Evolutionary conservation across 2,113 vertebrate genomes (phyloP).

Genomic region (Nothocercus julius): DNA sequence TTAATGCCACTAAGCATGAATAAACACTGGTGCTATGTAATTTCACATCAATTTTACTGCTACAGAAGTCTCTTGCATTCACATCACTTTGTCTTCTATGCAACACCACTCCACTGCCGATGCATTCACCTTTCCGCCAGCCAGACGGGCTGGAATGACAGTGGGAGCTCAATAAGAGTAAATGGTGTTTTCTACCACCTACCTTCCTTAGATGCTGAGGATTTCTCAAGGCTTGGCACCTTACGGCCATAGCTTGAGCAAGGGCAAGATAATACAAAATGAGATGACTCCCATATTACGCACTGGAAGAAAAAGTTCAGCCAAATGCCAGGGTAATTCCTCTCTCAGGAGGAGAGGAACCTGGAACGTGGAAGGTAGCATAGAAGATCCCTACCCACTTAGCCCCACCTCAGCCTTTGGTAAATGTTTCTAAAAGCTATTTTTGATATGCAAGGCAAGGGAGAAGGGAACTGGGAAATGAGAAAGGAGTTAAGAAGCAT

Average conservation of each 20-base stretch:
- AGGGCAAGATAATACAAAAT: not conserved
- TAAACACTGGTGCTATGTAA: not conserved
- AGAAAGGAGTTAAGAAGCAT: not conserved
- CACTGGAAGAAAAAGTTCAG: not conserved
- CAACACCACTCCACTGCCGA: not conserved
- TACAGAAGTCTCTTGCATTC: not conserved
- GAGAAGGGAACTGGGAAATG: not conserved
- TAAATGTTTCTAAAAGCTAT: not conserved
- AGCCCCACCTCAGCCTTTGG: not conserved
- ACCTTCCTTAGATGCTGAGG: not conserved
- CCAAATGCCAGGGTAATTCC: not conserved
- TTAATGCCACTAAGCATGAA: not conserved
- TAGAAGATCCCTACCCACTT: fast-evolving
- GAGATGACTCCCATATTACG: not conserved
- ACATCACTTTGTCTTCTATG: not conserved
- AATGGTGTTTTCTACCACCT: not conserved
- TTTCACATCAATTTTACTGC: not conserved
- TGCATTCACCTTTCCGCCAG: not conserved
- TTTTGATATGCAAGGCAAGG: not conserved
- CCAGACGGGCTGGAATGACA: not conserved
- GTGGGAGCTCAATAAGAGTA: not conserved
- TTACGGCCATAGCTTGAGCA: not conserved
- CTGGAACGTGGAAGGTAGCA: not conserved
- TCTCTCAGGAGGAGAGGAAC: not conserved
- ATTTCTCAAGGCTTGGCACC: not conserved